Evolutionary conservation across 2,888 invertebrate genomes (phyloP), one percentile per base, ranked within the genome.

Genomic region (Dasypogon diadema): DNA sequence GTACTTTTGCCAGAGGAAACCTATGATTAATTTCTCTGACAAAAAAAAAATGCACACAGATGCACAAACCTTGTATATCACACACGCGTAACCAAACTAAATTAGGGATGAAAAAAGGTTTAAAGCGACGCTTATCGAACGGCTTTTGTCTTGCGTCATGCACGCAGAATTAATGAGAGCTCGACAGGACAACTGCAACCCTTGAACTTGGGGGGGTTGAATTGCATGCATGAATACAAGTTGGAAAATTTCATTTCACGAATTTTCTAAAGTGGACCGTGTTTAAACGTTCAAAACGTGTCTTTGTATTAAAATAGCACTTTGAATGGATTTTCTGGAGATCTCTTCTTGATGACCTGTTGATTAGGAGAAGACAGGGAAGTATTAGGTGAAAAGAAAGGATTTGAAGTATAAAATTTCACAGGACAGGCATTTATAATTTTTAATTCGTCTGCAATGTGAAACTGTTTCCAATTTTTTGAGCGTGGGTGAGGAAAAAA

Each of bases 91-190:
- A 70, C 54, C 70, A 70, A 70, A 70, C 51, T 54, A 54, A 70
- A 70, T 70, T 70, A 70, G 70, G 70, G 70, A 74, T 56, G 73
- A 42, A 65, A 58, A 63, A 63, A 21, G 56, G 58, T 56, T 60
- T 74, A 46, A 48, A 74, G 74, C 74, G 74, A 24, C 60, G 74
- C 74, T 74, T 74, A 74, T 74, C 74, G 74, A 74, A 74, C 48
- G 46, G 48, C 75, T 65, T 74, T 75, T 75, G 75, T 75, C 75
- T 75, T 75, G 75, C 65, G 55, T 65, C 63, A 75, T 65, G 75
- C 63, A 75, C 65, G 75, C 65, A 75, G 75, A 75, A 75, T 75
- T 75, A 75, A 75, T 75, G 51, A 75, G 63, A 16, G 63, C 60
- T 30, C 48, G 51, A 14, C 58, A 74, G 73, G 42, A 58, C 42